Evolutionary conservation across 2,888 invertebrate species (phyloP).

Genomic region (Melieria omissa): DNA sequence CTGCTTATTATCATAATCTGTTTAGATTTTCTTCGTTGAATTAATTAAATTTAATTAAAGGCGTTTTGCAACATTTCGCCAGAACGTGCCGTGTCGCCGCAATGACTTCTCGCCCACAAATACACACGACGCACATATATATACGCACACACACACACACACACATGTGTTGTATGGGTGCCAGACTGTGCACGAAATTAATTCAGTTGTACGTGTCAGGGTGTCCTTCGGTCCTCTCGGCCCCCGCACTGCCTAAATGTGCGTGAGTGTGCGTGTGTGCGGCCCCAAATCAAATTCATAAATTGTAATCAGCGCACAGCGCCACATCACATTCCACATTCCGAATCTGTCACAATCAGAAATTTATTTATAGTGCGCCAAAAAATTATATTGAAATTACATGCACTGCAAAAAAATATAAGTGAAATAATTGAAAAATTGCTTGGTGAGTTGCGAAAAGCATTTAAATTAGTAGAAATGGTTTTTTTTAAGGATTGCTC

Average conservation of each 20-base stretch:
- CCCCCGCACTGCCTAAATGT: not conserved
- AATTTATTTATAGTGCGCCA: no score
- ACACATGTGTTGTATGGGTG: not conserved
- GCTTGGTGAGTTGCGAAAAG: no score
- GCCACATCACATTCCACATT: no score
- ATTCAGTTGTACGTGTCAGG: not conserved
- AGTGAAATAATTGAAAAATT: no score
- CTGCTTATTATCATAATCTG: conserved; percentile 18
- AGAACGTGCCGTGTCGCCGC: conserved; percentile 1
- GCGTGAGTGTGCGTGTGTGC: not conserved
- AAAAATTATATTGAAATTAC: no score
- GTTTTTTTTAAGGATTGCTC: no score
- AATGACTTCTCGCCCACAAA: not conserved
- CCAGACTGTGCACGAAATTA: not conserved
- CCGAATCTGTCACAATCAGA: no score
- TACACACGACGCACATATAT: not conserved
- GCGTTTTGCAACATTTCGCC: conserved; percentile 54
- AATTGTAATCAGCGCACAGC: not conserved
- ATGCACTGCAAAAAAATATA: no score
- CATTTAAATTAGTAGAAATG: no score
- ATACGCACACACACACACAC: not conserved
- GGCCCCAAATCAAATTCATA: conserved; percentile 2
- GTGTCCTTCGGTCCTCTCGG: not conserved
- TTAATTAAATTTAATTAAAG: conserved; percentile 66
- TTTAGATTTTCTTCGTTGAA: conserved; percentile 53